These are phyloP conservation scores for Cryptops parisi DNA, from an alignment of 2,888 invertebrate species.

Conservation along the genomic window DNA sequence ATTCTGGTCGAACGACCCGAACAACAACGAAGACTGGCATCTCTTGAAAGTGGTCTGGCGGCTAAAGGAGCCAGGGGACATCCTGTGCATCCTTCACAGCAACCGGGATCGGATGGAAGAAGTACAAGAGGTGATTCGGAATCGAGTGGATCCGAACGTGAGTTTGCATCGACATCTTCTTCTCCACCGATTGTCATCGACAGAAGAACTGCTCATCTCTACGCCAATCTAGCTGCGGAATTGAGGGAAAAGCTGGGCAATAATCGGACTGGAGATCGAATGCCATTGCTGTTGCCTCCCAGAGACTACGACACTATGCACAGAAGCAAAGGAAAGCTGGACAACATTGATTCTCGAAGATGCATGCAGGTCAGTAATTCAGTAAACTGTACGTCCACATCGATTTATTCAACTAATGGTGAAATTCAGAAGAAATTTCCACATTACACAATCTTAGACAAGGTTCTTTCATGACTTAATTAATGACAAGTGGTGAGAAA, in stretches of 20 bases:
- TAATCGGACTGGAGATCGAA: constrained; percentile 26
- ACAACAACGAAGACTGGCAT: constrained; percentile 68
- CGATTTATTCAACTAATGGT: no score
- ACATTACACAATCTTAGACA: no score
- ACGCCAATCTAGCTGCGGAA: constrained; percentile 84
- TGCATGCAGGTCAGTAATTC: constrained; percentile 40
- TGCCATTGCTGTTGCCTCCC: constrained; percentile 75
- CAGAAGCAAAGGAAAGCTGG: constrained; percentile 56
- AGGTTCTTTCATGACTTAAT: no score
- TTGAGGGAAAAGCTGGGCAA: constrained; percentile 56
- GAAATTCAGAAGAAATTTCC: no score
- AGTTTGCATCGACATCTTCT: background rate
- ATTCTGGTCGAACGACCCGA: constrained; percentile 64
- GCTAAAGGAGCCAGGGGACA: constrained; percentile 17
- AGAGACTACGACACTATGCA: constrained; percentile 89
- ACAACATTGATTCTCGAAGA: constrained; percentile 52
- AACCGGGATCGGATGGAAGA: constrained; percentile 19
- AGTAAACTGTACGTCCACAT: no score
- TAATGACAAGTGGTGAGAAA: no score
- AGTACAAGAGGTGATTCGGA: constrained; percentile 10
- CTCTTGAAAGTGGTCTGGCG: constrained; percentile 50
- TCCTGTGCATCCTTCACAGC: constrained; percentile 21
- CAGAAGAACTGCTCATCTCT: constrained; percentile 52
- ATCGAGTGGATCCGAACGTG: constrained; percentile 11
- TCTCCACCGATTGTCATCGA: constrained; percentile 6